Evolutionary conservation across 2,113 vertebrate species (phyloP).

Genomic region (Catharus fuscescens): DNA sequence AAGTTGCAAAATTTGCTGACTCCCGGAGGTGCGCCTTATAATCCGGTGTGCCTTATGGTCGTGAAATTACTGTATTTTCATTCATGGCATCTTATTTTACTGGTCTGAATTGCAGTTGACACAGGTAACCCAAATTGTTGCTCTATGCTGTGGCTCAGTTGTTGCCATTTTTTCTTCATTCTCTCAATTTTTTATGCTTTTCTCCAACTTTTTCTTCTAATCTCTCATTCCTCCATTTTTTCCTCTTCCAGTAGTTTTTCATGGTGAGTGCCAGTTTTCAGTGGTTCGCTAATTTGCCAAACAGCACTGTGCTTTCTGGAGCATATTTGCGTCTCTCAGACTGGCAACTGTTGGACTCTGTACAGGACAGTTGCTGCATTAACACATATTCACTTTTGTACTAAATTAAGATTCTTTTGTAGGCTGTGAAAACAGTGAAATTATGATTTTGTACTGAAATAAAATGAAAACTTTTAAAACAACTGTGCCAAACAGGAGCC

Average conservation of each 20-base stretch:
- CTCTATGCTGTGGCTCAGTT: neutral
- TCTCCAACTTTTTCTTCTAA: neutral
- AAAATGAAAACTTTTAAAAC: neutral
- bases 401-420: neutral
- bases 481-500: neutral
- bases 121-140: neutral
- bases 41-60: too few species aligned
- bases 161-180: neutral
- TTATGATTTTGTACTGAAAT: neutral
- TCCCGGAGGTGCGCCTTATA: too few species aligned
- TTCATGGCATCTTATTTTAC: neutral
- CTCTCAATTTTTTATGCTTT: neutral
- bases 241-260: neutral
- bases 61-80: neutral
- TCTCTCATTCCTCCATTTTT: neutral
- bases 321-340: neutral
- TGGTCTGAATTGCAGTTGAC: neutral
- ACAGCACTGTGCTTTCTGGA: neutral
- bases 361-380: neutral
- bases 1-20: too few species aligned
- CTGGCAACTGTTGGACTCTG: neutral
- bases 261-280: neutral
- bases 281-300: neutral
- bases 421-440: neutral
- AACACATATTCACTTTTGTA: neutral